phyloP scores from a whole-genome alignment of 2,113 vertebrate species.

The Oenanthe oenanthe region DNA sequence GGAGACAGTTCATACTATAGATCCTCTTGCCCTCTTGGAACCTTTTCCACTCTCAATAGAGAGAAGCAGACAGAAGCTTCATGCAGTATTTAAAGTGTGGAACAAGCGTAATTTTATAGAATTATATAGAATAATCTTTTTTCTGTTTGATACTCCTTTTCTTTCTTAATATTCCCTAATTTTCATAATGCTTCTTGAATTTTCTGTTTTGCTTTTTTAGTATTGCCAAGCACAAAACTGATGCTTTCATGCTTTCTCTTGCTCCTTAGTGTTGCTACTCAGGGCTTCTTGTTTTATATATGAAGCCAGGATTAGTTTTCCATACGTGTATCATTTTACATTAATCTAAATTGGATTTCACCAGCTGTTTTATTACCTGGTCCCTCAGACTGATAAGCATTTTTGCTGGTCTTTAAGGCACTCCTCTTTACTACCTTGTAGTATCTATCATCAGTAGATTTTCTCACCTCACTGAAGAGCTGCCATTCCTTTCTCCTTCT shows the following conservation, averaged over 20 bases:
- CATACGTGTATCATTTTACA: not conserved
- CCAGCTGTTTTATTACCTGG: not conserved
- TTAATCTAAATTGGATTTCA: slow-evolving; percentile 16
- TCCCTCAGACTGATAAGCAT: not conserved
- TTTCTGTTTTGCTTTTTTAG: not conserved
- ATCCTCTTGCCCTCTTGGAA: not conserved
- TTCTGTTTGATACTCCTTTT: not conserved
- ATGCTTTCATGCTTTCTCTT: not conserved
- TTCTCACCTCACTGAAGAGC: not conserved
- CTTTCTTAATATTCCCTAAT: not conserved
- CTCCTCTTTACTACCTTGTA: not conserved
- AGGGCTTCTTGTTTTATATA: slow-evolving; percentile 35
- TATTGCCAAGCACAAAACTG: not conserved
- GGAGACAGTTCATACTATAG: not conserved
- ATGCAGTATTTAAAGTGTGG: not conserved
- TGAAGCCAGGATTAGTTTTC: slow-evolving; percentile 45
- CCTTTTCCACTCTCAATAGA: not conserved
- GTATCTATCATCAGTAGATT: not conserved
- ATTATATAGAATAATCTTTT: not conserved
- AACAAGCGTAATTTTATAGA: not conserved
- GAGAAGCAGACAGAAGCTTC: not conserved
- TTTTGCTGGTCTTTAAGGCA: not conserved
- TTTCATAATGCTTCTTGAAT: not conserved
- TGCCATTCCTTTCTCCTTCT: not conserved
- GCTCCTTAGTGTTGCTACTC: not conserved